A percentile compares a stretch with the other conserved stretches of the same genome.
Conservation (phyloP, 64 coral and sea anemone species). For the Actinia equina region DNA sequence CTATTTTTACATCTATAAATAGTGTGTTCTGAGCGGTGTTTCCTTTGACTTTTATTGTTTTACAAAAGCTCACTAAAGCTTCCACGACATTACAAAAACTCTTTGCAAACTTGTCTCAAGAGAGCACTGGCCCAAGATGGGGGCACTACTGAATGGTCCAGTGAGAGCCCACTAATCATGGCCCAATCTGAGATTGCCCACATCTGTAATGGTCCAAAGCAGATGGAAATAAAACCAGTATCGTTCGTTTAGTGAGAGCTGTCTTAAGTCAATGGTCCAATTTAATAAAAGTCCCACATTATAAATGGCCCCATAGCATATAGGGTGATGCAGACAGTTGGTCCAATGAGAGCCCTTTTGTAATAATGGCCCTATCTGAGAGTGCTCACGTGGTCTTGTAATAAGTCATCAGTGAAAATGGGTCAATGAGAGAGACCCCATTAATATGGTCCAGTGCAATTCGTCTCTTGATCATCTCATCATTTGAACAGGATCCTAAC, state of each 20-base stretch:
- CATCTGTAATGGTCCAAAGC: too few species aligned
- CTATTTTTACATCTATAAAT: too few species aligned
- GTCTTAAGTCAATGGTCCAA: too few species aligned
- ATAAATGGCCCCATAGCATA: too few species aligned
- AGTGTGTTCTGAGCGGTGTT: too few species aligned
- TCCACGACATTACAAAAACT: too few species aligned
- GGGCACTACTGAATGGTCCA: neutral
- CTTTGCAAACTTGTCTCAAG: too few species aligned
- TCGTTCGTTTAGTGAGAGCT: too few species aligned
- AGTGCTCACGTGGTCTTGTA: neutral
- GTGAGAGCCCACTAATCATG: neutral
- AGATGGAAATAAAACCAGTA: too few species aligned
- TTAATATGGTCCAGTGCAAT: neutral
- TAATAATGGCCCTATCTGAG: neutral
- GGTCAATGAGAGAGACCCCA: neutral
- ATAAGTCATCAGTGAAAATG: neutral
- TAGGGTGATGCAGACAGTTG: neutral
- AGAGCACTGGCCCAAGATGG: neutral
- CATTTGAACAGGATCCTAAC: neutral
- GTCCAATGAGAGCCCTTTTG: neutral
- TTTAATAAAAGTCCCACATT: too few species aligned
- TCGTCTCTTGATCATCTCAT: too few species aligned
- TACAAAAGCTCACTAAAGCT: too few species aligned
- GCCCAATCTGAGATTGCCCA: neutral
- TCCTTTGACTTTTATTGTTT: neutral